Evolutionary conservation across 2,797 vertebrate genomes (phyloP).

Genomic region (Gymnoscopelus braueri): DNA sequence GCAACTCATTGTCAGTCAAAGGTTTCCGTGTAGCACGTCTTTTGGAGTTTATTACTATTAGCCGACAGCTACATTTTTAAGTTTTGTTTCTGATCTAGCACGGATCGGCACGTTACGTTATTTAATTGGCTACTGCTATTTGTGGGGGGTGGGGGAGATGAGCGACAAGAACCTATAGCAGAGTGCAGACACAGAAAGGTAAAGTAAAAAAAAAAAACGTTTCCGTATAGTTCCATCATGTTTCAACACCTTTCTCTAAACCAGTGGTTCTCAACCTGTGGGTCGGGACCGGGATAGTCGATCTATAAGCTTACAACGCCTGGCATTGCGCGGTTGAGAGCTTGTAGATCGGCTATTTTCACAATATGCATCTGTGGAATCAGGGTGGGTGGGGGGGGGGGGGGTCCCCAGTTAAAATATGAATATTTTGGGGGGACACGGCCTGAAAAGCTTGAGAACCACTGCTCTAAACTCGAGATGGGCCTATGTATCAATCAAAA

Average conservation of each 20-base stretch:
- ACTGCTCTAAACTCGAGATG: conserved; percentile 5
- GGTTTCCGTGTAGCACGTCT: background rate
- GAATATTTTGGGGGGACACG: too few relatives aligned
- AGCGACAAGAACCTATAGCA: background rate
- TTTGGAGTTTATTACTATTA: background rate
- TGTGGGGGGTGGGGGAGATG: too few relatives aligned
- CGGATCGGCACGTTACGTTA: background rate
- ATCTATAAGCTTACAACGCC: too few relatives aligned
- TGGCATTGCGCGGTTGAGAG: too few relatives aligned
- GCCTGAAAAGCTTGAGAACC: too few relatives aligned
- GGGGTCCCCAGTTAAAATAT: too few relatives aligned
- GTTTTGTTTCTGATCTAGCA: background rate
- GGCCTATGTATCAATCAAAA: conserved; percentile 29
- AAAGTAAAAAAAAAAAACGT: background rate
- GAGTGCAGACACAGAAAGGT: conserved; percentile 2
- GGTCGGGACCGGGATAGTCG: too few relatives aligned
- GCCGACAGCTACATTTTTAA: background rate
- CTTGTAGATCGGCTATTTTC: too few relatives aligned
- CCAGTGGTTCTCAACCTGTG: too few relatives aligned
- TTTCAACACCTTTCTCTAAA: conserved; percentile 9
- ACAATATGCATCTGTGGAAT: too few relatives aligned
- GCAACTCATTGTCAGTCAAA: conserved; percentile 5
- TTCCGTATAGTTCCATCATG: conserved; percentile 17
- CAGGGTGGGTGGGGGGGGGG: too few relatives aligned
- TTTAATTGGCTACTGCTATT: background rate